Conservation (phyloP, 2,797 vertebrate species). For the Paguma larvata region DNA sequence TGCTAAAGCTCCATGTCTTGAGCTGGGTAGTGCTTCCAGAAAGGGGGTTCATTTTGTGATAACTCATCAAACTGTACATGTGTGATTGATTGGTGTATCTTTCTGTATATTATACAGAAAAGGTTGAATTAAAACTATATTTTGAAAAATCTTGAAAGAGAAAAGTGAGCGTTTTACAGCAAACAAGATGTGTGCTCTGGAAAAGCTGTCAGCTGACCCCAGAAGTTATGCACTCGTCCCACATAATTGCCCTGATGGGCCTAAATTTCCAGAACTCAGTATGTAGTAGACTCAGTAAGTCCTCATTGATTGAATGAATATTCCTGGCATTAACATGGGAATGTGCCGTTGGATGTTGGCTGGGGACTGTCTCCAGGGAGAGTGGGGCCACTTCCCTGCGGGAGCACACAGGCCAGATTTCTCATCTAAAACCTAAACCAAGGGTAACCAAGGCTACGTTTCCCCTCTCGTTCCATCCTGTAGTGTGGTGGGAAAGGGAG, state of each 20-base stretch:
- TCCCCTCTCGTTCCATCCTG: neutral
- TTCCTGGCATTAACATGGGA: neutral
- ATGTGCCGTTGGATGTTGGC: neutral
- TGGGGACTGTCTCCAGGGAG: neutral
- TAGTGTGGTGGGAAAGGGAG: neutral
- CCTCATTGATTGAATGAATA: neutral
- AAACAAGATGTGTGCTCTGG: neutral
- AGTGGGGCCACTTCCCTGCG: neutral
- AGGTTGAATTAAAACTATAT: neutral
- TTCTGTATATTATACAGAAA: neutral
- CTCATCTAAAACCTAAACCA: neutral
- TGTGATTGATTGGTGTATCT: neutral
- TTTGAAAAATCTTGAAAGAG: neutral
- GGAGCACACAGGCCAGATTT: neutral
- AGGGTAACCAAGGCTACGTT: neutral
- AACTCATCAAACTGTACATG: neutral
- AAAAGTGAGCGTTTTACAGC: neutral
- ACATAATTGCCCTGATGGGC: neutral
- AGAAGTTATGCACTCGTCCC: neutral
- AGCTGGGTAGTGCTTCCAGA: neutral
- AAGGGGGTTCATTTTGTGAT: neutral
- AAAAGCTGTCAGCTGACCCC: slow-evolving; percentile 13
- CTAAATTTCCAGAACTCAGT: neutral
- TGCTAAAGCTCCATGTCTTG: neutral
- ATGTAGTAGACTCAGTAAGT: neutral